phyloP scores from a whole-genome alignment of 1,140 invertebrate genomes.

The Habropoda laboriosa region DNA sequence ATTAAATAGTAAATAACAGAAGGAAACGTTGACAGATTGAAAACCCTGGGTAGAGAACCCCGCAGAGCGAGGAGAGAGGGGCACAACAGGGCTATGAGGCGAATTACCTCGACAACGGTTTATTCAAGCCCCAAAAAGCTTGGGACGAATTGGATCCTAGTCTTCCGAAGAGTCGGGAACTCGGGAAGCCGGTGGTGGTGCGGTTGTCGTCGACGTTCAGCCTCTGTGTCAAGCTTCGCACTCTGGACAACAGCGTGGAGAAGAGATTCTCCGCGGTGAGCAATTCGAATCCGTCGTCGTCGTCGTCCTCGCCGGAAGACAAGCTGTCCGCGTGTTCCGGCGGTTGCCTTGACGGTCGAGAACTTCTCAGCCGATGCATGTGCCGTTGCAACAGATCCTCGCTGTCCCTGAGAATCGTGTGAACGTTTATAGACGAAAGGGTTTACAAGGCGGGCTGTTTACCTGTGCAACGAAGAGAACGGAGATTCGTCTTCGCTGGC shows the following conservation, averaged over 20 bases:
- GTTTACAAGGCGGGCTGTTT: no score
- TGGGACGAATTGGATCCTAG: constrained; percentile 76
- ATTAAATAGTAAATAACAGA: constrained; percentile 2
- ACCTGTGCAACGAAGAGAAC: constrained; percentile 82
- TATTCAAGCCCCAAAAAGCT: constrained; percentile 75
- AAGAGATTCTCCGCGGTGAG: constrained; percentile 95
- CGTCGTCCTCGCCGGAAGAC: constrained; percentile 93
- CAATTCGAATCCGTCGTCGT: constrained; percentile 94
- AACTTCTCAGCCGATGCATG: constrained; percentile 89
- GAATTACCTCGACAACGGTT: constrained; percentile 77
- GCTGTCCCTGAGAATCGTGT: constrained; percentile 76
- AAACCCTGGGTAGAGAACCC: no score
- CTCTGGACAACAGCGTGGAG: constrained; percentile 91
- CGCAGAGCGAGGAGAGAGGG: background rate
- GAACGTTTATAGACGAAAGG: no score
- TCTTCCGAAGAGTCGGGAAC: constrained; percentile 80
- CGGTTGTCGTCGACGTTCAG: constrained; percentile 90
- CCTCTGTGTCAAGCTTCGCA: constrained; percentile 91
- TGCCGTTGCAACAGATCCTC: constrained; percentile 82
- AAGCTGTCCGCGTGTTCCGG: constrained; percentile 90
- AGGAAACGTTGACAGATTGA: no score
- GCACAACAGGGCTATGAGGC: no score
- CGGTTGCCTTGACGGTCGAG: constrained; percentile 86
- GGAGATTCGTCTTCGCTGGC: constrained; percentile 87
- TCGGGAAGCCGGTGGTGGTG: constrained; percentile 82